Evolutionary conservation across 92 coral and sea anemone species (phyloP), one percentile per base, ranked within the genome.

Genomic region (Desmophyllum pertusum): DNA sequence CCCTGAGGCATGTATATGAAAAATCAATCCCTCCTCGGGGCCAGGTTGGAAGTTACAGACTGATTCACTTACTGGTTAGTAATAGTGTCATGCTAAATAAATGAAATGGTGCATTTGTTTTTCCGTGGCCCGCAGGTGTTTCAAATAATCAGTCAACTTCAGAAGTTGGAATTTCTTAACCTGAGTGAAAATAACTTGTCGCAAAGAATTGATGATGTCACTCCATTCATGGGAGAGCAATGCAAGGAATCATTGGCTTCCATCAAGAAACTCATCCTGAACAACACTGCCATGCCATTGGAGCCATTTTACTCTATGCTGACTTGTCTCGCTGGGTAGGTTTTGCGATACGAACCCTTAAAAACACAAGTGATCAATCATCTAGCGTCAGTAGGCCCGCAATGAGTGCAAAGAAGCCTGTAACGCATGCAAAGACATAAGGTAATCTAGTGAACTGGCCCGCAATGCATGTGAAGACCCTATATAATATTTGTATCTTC

Each of bases 231-330:
- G 59, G 76, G 67, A 73, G 84, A 76, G 8, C 83, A 84, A 9
- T 52, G 52, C 59, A 67, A 62, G 36, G 83, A 81, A 23, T 78
- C 86, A 59, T 51, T 88, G 42, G 25, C 84, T 23, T 77, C 90
- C 10, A 45, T 94, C 17, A 84, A 69, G 71, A 83, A 88, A 84
- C 90, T 96, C 45, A 91, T 87, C 11, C 87, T 94, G 13, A 94
- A 96, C 94, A 94, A 89, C 82, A 96, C 99, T 29, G 91, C 91
- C 19, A 80, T 96, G 73, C 81, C 99, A n/a, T 79, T 96, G 46
- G 79, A 86, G 62, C 84, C 92, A 37, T 94, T 91, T 23, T 93
- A 89, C 75, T 77, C 90, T 25, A 88, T 96, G 7, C 77, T 96
- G 75, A 88, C 76, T 11, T 90, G 75, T 73, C 83, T 96, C 30